phyloP scores from a whole-genome alignment of 2,797 vertebrate species.

The Oryzias dopingdopingensis region DNA sequence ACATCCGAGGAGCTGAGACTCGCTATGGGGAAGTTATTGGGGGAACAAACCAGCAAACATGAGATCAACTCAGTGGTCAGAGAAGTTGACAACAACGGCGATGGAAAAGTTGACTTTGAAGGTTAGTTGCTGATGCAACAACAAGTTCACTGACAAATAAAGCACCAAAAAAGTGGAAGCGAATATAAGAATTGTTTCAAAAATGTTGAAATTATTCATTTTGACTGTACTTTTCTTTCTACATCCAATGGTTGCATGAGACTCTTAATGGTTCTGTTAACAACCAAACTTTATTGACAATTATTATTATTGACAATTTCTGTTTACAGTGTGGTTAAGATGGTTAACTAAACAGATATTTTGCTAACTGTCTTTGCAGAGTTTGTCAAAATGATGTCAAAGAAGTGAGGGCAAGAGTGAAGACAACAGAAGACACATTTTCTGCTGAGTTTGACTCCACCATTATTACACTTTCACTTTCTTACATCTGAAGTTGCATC shows the following conservation, averaged over 20 bases:
- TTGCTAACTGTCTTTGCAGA: conserved; percentile 54
- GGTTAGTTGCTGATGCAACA: conserved; percentile 74
- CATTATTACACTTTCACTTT: background rate
- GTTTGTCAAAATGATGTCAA: conserved; percentile 82
- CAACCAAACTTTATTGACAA: too few relatives aligned
- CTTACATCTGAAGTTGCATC: background rate
- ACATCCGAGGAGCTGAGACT: conserved; percentile 87
- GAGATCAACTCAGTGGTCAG: conserved; percentile 92
- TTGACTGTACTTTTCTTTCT: too few relatives aligned
- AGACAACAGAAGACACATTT: conserved; percentile 3
- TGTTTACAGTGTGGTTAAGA: background rate
- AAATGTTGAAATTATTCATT: too few relatives aligned
- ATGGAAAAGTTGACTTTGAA: conserved; percentile 95
- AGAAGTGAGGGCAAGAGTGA: conserved; percentile 55
- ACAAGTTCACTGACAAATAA: background rate
- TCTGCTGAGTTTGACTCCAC: background rate
- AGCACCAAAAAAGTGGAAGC: background rate
- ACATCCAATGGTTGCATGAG: too few relatives aligned
- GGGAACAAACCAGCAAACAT: conserved; percentile 83
- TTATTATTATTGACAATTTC: too few relatives aligned
- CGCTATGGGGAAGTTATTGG: conserved; percentile 89
- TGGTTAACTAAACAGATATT: conserved; percentile 2
- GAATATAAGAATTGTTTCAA: background rate
- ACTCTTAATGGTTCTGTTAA: too few relatives aligned
- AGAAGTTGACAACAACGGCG: conserved; percentile 90